Base-by-base conservation (phyloP, 2,113 vertebrate genomes). In the Marmota monax region DNA sequence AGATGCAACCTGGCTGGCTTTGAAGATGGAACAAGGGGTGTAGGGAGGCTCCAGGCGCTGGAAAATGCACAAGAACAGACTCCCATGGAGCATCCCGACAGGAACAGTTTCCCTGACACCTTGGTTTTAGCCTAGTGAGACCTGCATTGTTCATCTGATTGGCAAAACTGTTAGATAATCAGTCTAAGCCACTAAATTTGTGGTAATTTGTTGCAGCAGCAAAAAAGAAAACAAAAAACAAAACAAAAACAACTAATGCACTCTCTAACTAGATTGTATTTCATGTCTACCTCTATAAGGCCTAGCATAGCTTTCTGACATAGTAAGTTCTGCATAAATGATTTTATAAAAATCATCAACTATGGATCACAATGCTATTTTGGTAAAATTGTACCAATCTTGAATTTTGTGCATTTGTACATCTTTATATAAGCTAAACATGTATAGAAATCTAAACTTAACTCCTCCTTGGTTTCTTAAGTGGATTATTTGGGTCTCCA, bases 401-500 rank as follows among this genome's bases (percentile, higher is more conserved):
- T 16, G 7, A 34, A 27, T 70, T 88, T 42, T 82, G n/a, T 82
- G 2, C 23, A n/a, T 93, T 89, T 4, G 8, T 88, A 51, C 4
- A 3, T 92, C 67, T 87, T 16, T 87, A 25, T 7, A 90, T 16
- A 92, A 90, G 8, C 1, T 53, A 84, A 92, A 34, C 1, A 13
- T 25, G 4, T 20, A 76, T 65, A 74, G 58, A 72, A 94, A 87
- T 67, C 32, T 80, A 83, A 89, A 92, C 85, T 80, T 51, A 83
- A 91, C 63, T 72, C 22, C 13, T 76, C 2, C 7, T 1, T 72
- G 10, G 5, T 67, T 86, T 93, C 45, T 37, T 82, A 61, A 13
- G 6, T 90, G 58, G 37, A 51, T 37, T 42, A 58, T 13, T 32
- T 67, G 2, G 7, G 11, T 95, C 32, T 95, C 53, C 2, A 23